Conservation (phyloP, 1,140 invertebrate genomes). For the Pemphigus obesinymphae region DNA sequence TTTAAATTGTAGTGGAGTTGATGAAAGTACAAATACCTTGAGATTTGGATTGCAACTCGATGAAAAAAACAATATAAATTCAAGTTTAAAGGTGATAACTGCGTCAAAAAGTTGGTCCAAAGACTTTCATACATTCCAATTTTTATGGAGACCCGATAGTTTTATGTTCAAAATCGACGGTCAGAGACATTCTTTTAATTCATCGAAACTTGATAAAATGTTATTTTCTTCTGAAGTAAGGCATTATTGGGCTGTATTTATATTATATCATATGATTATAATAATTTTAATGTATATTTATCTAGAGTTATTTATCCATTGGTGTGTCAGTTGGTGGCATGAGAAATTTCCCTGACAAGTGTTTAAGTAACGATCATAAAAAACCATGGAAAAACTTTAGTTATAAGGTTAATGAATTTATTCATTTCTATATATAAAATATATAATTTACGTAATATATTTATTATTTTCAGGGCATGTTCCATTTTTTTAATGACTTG, state of each 20-base stretch:
- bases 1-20: not conserved
- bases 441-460: not conserved
- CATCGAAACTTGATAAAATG: no score
- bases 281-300: slow-evolving; percentile 10
- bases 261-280: not conserved
- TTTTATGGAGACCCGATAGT: not conserved
- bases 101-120: not conserved
- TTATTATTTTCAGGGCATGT: slow-evolving; percentile 35
- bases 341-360: slow-evolving; percentile 54
- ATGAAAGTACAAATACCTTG: not conserved
- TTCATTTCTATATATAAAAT: not conserved
- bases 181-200: no score
- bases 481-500: slow-evolving; percentile 45
- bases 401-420: slow-evolving; percentile 45
- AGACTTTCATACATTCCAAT: not conserved
- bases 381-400: slow-evolving; percentile 56
- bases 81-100: not conserved
- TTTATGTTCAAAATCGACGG: not conserved
- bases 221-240: not conserved
- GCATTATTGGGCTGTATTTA: not conserved
- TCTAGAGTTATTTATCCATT: slow-evolving; percentile 56
- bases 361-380: slow-evolving; percentile 33
- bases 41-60: slow-evolving; percentile 19
- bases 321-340: slow-evolving; percentile 57
- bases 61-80: not conserved